phyloP scores from a whole-genome alignment of 1,140 invertebrate genomes.

The Onthophagus taurus region DNA sequence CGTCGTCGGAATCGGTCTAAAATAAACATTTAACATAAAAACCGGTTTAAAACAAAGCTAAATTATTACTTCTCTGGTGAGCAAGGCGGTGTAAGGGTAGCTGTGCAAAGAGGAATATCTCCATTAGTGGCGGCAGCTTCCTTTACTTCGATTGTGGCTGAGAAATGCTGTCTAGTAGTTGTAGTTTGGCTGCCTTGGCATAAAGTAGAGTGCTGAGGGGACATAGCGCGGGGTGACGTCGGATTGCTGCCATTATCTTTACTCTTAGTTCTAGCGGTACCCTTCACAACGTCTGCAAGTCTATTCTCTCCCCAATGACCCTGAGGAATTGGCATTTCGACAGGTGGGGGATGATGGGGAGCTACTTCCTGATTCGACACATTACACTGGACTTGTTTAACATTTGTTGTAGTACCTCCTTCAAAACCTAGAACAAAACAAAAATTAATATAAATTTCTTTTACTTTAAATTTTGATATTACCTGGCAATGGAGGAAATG shows the following conservation, averaged over 20 bases:
- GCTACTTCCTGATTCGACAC: too few species aligned
- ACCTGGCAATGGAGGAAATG: constrained; percentile 75
- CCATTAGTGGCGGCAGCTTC: constrained; percentile 36
- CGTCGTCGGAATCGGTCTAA: constrained; percentile 20
- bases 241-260: constrained; percentile 17
- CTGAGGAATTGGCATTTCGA: constrained; percentile 3
- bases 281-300: constrained; percentile 73
- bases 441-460: constrained; percentile 2
- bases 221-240: constrained; percentile 22
- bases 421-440: constrained; percentile 15
- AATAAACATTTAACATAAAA: background rate
- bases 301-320: constrained; percentile 43
- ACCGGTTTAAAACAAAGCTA: constrained; percentile 26
- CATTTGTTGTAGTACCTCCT: constrained; percentile 18
- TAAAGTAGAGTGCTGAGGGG: constrained; percentile 26
- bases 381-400: too few species aligned
- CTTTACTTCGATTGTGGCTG: constrained; percentile 32
- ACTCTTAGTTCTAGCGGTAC: constrained; percentile 47
- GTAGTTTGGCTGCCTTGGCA: constrained; percentile 5
- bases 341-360: constrained; percentile 1
- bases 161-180: constrained; percentile 14
- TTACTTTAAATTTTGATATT: background rate
- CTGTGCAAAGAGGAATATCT: constrained; percentile 40
- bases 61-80: constrained; percentile 55
- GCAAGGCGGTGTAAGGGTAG: constrained; percentile 47